A percentile compares a stretch with the other conserved stretches of the same genome.
phyloP scores from a whole-genome alignment of 1,140 invertebrate genomes.

The Araneus ventricosus region DNA sequence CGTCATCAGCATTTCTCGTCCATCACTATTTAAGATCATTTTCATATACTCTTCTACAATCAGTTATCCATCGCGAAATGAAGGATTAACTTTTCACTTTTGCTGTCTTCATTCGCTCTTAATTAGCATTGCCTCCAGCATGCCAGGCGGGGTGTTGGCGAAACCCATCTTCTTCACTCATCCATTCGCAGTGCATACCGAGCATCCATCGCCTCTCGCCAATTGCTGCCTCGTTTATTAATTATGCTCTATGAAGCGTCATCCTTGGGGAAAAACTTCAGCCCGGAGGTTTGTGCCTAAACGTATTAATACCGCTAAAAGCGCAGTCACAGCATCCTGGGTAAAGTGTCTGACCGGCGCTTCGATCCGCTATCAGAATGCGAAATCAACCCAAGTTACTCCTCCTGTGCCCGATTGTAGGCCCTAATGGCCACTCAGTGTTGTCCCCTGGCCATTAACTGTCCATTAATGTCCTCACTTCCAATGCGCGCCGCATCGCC shows the following conservation, averaged over 20 bases:
- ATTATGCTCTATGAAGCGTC: background rate
- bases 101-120: no score
- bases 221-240: background rate
- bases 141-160: no score
- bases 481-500: background rate
- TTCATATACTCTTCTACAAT: no score
- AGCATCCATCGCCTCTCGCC: no score
- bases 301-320: background rate
- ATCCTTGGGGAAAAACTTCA: background rate
- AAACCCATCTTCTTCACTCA: background rate
- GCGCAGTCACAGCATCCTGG: background rate
- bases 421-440: conserved; percentile 52
- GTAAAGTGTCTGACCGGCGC: background rate
- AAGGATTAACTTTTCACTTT: no score
- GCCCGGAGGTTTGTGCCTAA: background rate
- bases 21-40: no score
- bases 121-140: no score
- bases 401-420: background rate
- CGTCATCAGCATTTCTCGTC: no score
- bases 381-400: conserved; percentile 31
- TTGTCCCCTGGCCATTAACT: conserved; percentile 52
- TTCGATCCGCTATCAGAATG: conserved; percentile 35
- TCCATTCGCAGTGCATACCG: background rate
- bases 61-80: no score
- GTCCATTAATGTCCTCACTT: conserved; percentile 32